Evolutionary conservation across 2,113 vertebrate genomes (phyloP).

Genomic region (Micronisus gabar): DNA sequence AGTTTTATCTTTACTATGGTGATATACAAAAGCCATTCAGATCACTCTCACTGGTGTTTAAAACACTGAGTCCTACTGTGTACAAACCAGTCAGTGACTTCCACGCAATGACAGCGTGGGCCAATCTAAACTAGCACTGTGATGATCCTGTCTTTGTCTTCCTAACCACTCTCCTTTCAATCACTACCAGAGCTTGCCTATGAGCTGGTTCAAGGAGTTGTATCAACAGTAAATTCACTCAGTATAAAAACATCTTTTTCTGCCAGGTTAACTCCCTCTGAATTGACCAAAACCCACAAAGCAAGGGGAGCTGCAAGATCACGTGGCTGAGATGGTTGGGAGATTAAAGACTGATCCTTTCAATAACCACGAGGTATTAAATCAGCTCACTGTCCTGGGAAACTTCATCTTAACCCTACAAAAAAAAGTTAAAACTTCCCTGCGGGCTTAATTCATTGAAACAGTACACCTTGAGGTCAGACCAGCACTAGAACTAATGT

Average conservation of each 20-base stretch:
- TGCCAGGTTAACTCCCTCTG: not conserved
- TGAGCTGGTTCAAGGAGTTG: not conserved
- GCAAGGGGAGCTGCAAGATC: not conserved
- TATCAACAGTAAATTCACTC: not conserved
- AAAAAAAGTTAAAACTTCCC: not conserved
- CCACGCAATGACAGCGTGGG: not conserved
- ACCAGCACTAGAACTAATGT: not conserved
- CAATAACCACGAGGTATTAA: not conserved
- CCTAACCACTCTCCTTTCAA: not conserved
- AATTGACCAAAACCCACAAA: not conserved
- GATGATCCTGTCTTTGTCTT: not conserved
- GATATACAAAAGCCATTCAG: not conserved
- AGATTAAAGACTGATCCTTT: not conserved
- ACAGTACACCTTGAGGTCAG: not conserved
- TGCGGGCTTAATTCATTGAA: not conserved
- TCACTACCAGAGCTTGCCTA: not conserved
- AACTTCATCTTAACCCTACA: not conserved
- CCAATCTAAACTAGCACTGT: not conserved
- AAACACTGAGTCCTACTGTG: not conserved
- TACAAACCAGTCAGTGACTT: not conserved
- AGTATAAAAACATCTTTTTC: not conserved
- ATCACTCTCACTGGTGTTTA: not conserved
- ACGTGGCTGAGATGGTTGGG: accelerated
- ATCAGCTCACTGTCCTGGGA: not conserved
- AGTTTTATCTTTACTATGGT: not conserved